Base-by-base conservation (phyloP, 1,140 invertebrate species). In the Tetragnatha versicolor region DNA sequence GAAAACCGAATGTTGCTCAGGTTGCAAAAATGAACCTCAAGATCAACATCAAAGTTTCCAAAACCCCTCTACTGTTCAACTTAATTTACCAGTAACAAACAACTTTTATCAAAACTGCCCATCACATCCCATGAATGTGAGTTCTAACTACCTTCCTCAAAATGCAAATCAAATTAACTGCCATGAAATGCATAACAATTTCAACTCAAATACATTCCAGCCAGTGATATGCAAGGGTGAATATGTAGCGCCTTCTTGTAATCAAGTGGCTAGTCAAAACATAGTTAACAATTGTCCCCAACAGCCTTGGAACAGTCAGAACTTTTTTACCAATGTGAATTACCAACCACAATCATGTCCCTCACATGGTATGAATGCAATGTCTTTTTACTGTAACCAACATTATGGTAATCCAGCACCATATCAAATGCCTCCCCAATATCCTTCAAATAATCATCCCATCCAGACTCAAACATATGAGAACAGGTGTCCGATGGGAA, bases 221-320 rank as follows among this genome's bases (percentile, higher is more conserved):
- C 12, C 17, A 77, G 55, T 66, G 63, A 47, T n/a, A 10, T 77
- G 45, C 20, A 77, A 77, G 58, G 45, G 12, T 42, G 75, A 77
- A 31, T 68, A 37, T 51, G 51, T 55, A 12, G 0, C 27, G 25
- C 51, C 20, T 12, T 53, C 68, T 37, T 55, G 68, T 25, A 72
- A 35, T 29, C 55, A 63, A 33, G 35, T 60, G 7, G 29, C 72
- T 77, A 77, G 61, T 66, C 75, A 77, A 25, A 22, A 63, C 35
- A 42, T 58, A 25, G 42, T 65, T 5, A 77, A 58, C 47, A 12
- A 22, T 20, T 77, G 75, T 39, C n/a, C 4, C n/a, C 61, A 77
- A 35, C 61, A 53, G 42, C 14, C 47, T 6, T 77, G 75, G 75
- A 66, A 42, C 29, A 29, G 31, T 45, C 75, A 77, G 42, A 77